phyloP scores from a whole-genome alignment of 2,888 invertebrate genomes.

The Agrypnus murinus region DNA sequence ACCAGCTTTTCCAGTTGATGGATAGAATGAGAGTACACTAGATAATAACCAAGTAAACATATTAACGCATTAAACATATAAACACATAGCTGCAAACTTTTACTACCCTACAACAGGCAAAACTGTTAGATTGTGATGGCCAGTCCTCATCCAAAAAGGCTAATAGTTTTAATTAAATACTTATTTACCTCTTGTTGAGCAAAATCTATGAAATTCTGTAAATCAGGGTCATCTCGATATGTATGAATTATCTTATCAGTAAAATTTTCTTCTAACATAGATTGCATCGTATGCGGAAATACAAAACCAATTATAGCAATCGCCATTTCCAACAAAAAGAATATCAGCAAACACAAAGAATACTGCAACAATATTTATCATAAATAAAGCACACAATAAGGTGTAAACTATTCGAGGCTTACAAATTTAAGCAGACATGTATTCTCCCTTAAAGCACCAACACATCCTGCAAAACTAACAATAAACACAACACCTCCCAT shows the following conservation, averaged over 20 bases:
- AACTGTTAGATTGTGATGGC: too few species aligned
- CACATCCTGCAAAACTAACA: constrained; percentile 95
- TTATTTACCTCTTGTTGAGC: constrained; percentile 89
- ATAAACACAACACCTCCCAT: constrained; percentile 93
- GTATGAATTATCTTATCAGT: constrained; percentile 94
- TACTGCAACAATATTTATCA: constrained; percentile 79
- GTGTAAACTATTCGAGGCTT: constrained; percentile 69
- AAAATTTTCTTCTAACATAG: constrained; percentile 88
- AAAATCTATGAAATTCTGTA: constrained; percentile 96
- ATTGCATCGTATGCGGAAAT: constrained; percentile 91
- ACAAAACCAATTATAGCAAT: constrained; percentile 95
- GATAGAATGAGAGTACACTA: too few species aligned
- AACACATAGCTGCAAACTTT: too few species aligned
- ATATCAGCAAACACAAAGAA: constrained; percentile 89
- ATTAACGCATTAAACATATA: too few species aligned
- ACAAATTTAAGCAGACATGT: constrained; percentile 94
- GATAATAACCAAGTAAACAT: too few species aligned
- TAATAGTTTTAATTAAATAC: too few species aligned
- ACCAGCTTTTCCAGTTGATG: too few species aligned
- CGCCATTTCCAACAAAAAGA: constrained; percentile 94
- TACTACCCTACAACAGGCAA: too few species aligned
- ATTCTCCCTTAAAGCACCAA: constrained; percentile 93
- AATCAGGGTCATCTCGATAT: constrained; percentile 93
- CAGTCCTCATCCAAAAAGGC: too few species aligned
- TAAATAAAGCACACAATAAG: not conserved